Evolutionary conservation across 2,113 vertebrate species (phyloP), one percentile per base, ranked within the genome.

Genomic region (Melanocharis versteri): DNA sequence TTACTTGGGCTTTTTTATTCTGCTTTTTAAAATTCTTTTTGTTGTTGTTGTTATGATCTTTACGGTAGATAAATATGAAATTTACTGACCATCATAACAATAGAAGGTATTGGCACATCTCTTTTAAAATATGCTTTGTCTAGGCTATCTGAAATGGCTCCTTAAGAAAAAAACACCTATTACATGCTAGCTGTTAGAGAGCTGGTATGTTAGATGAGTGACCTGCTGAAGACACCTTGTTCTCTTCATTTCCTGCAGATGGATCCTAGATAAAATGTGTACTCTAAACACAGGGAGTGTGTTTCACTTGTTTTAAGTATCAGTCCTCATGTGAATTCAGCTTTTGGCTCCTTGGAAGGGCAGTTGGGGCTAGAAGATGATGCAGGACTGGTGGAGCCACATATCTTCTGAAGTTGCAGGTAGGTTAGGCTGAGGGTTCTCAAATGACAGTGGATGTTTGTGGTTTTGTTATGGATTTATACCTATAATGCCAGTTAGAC

Each of bases 251-350:
- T 39, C 15, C 48, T 76, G 50, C 58, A 79, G 62, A 1, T 71
- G 81, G 35, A 71, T 75, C 51, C 61, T 35, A 47, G 28, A 31
- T 62, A 47, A 83, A 83, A 76, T 19, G 15, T 60, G 31, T 53
- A n/a, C 4, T 57, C 51, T 48, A 13, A 66, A 53, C 37, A 84
- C 23, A 16, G 70, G 18, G 17, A 3, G 17, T n/a, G 50, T 24
- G 28, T n/a, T 45, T 89, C 19, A 26, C 5, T 53, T 83, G 58
- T 14, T 21, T 84, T 70, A 81, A 73, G 47, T 84, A 40, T 4
- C 37, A 61, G 19, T 33, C 13, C 27, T 70, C 5, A 1, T 1
- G 1, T 5, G 6, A 6, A 1, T 17, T 50, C 2, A 26, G 20
- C 2, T 64, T 83, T 60, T 3, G 27, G 13, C 15, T 72, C 8